These are phyloP conservation scores for Cryptocephalus moraei DNA, from an alignment of 2,888 invertebrate species.

Conservation along the genomic window DNA sequence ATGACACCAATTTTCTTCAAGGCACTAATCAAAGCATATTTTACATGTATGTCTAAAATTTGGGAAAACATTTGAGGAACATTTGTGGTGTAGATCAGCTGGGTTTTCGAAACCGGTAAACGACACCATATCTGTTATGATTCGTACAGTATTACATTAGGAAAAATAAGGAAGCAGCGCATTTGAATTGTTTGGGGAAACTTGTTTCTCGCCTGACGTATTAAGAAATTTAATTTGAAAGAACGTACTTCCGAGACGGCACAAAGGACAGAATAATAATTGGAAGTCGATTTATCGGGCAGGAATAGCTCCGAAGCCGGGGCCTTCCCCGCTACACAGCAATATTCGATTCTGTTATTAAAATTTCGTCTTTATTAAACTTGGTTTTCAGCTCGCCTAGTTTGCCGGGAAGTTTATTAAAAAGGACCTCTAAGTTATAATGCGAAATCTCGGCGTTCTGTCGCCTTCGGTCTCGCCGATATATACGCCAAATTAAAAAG, in stretches of 20 bases:
- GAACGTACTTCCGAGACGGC: constrained; percentile 7
- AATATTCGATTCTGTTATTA: constrained; percentile 26
- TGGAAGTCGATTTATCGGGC: constrained; percentile 11
- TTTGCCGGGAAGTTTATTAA: constrained; percentile 11
- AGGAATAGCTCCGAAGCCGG: constrained; percentile 9
- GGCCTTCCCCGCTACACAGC: constrained; percentile 14
- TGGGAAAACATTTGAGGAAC: too few species aligned
- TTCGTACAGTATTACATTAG: too few species aligned
- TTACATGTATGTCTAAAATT: too few species aligned
- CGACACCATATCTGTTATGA: too few species aligned
- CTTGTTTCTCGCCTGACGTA: too few species aligned
- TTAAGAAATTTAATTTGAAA: not conserved
- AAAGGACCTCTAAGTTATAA: constrained; percentile 3
- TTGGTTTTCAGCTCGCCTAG: constrained; percentile 2
- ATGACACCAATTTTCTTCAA: too few species aligned
- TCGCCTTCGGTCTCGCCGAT: constrained; percentile 6
- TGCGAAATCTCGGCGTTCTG: not conserved
- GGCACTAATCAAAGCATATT: too few species aligned
- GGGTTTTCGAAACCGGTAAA: too few species aligned
- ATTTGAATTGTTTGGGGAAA: too few species aligned
- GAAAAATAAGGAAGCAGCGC: too few species aligned
- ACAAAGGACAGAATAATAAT: constrained; percentile 13
- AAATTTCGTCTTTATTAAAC: constrained; percentile 26
- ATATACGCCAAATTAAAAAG: constrained; percentile 9
- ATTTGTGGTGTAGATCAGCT: too few species aligned